A percentile compares a stretch with the other conserved stretches of the same genome.
These are phyloP conservation scores for Mythimna vitellina DNA, from an alignment of 2,888 invertebrate genomes.

Conservation along the genomic window DNA sequence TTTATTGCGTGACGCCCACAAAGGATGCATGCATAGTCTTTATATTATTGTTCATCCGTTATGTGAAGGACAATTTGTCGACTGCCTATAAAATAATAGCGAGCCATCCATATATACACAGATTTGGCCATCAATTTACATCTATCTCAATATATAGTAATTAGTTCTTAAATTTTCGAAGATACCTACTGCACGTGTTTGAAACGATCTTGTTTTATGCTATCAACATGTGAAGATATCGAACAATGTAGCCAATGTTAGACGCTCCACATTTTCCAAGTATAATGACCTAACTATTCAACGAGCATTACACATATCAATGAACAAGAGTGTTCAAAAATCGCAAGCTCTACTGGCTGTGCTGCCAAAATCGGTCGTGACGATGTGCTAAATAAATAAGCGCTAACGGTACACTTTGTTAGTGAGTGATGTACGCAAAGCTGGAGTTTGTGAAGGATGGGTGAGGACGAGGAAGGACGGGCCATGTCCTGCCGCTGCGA, in stretches of 20 bases:
- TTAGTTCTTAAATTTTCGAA: constrained; percentile 25
- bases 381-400: constrained; percentile 75
- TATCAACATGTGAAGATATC: constrained; percentile 31
- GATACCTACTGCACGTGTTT: constrained; percentile 13
- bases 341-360: constrained; percentile 57
- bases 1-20: constrained; percentile 74
- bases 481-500: constrained; percentile 62
- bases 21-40: constrained; percentile 69
- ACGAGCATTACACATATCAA: constrained; percentile 58
- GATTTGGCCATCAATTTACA: constrained; percentile 28
- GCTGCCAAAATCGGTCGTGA: constrained; percentile 62
- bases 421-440: constrained; percentile 63
- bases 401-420: constrained; percentile 48
- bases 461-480: constrained; percentile 69
- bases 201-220: constrained; percentile 16
- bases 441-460: constrained; percentile 62
- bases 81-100: constrained; percentile 39
- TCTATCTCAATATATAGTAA: constrained; percentile 42
- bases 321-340: constrained; percentile 62
- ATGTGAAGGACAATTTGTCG: constrained; percentile 54
- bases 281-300: constrained; percentile 61
- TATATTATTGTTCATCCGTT: constrained; percentile 67
- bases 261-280: constrained; percentile 45
- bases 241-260: constrained; percentile 36
- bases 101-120: constrained; percentile 1